These are phyloP conservation scores for Rhinolophus ferrumequinum DNA, from an alignment of 2,113 vertebrate species.

Conservation along the genomic window DNA sequence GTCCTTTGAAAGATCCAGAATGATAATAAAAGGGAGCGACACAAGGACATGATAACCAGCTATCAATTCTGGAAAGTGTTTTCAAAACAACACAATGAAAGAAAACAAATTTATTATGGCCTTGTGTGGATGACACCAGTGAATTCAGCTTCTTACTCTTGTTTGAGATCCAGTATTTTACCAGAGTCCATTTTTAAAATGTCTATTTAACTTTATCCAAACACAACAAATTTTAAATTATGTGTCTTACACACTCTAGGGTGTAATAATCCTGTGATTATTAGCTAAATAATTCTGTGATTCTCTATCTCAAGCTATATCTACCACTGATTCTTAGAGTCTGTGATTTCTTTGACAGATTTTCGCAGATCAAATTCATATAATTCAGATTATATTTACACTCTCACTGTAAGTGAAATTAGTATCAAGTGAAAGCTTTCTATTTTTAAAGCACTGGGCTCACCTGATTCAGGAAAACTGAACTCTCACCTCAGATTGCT, in stretches of 20 bases:
- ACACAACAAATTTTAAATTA: slow-evolving; percentile 27
- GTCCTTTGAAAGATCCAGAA: slow-evolving; percentile 11
- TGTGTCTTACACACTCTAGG: background rate
- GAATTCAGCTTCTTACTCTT: background rate
- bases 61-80: background rate
- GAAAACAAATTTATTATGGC: background rate
- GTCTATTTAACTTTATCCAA: slow-evolving; percentile 16
- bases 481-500: slow-evolving; percentile 31
- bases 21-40: slow-evolving; percentile 7
- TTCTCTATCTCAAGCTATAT: background rate
- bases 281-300: background rate
- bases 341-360: slow-evolving; percentile 18
- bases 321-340: background rate
- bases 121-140: background rate
- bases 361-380: slow-evolving; percentile 39
- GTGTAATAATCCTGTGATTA: background rate
- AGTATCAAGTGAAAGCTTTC: slow-evolving; percentile 48
- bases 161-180: background rate
- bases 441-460: slow-evolving; percentile 29
- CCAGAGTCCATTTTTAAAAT: slow-evolving; percentile 11
- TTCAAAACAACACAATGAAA: slow-evolving; percentile 26
- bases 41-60: background rate
- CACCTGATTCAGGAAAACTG: slow-evolving; percentile 35
- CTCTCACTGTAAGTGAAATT: slow-evolving; percentile 41
- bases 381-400: slow-evolving; percentile 50